Evolutionary conservation across 2,888 invertebrate genomes (phyloP).

Genomic region (Drosophila robusta): DNA sequence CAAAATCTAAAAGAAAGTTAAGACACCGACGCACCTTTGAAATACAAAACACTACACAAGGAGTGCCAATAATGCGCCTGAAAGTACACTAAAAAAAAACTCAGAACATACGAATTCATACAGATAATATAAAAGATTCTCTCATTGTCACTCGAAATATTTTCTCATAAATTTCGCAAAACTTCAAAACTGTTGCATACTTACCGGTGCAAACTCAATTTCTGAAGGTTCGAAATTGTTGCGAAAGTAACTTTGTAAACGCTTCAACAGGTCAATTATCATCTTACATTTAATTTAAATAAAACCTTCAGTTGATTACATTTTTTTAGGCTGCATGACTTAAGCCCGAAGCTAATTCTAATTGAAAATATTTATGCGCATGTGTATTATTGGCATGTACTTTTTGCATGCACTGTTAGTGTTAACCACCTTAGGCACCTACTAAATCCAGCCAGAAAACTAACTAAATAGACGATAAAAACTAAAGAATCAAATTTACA

Average conservation of each 20-base stretch:
- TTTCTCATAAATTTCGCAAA: not conserved
- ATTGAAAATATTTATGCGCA: slow-evolving; percentile 39
- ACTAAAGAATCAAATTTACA: slow-evolving; percentile 19
- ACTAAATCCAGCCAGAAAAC: slow-evolving; percentile 57
- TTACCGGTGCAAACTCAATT: no score
- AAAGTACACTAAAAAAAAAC: slow-evolving; percentile 32
- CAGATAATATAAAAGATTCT: slow-evolving; percentile 1
- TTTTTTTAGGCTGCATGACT: slow-evolving; percentile 40
- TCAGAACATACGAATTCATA: slow-evolving; percentile 22
- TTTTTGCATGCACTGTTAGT: slow-evolving; percentile 68
- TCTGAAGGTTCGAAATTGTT: slow-evolving; percentile 13
- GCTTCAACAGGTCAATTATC: slow-evolving; percentile 3
- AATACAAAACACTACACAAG: slow-evolving; percentile 37
- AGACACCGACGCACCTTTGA: slow-evolving; percentile 35
- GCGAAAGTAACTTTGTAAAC: not conserved
- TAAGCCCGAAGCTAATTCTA: slow-evolving; percentile 8
- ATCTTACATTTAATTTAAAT: slow-evolving; percentile 18
- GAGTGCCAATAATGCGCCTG: slow-evolving; percentile 67
- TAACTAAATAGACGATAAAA: slow-evolving; percentile 31
- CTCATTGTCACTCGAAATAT: not conserved
- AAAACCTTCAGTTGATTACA: slow-evolving; percentile 21
- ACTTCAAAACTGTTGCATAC: no score
- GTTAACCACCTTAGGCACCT: slow-evolving; percentile 35
- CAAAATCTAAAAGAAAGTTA: slow-evolving; percentile 8
- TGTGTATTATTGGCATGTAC: slow-evolving; percentile 73